A percentile compares a stretch with the other conserved stretches of the same genome.
Conservation (phyloP, 2,797 vertebrate species). For the Xenentodon cancila region DNA sequence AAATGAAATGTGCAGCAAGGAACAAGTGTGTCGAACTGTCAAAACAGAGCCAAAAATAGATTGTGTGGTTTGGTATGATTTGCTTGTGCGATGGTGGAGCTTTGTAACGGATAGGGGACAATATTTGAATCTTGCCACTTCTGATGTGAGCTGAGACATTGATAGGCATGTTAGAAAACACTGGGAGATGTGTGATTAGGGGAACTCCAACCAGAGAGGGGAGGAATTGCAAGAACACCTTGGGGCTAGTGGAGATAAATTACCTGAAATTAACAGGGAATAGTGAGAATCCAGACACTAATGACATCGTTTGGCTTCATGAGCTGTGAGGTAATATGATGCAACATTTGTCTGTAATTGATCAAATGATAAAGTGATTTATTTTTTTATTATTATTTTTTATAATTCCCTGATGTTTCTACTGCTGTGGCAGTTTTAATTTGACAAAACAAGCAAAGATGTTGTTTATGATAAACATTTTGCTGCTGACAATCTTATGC, state of each 20-base stretch:
- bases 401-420: too few relatives aligned
- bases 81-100: constrained; percentile 41
- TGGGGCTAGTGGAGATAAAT: constrained; percentile 54
- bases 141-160: constrained; percentile 61
- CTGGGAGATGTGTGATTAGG: constrained; percentile 54
- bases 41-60: constrained; percentile 58
- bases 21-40: constrained; percentile 32
- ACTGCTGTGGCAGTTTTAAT: too few relatives aligned
- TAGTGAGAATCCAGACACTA: constrained; percentile 21
- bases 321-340: constrained; percentile 1
- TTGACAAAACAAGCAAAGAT: too few relatives aligned
- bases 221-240: constrained; percentile 46
- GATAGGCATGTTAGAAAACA: constrained; percentile 59
- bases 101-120: constrained; percentile 63
- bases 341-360: background rate
- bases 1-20: constrained; percentile 21
- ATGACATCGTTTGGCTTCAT: constrained; percentile 12
- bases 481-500: too few relatives aligned
- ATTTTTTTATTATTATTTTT: too few relatives aligned
- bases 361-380: background rate
- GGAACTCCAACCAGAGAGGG: constrained; percentile 68
- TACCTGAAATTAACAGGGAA: constrained; percentile 44
- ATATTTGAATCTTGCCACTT: constrained; percentile 61
- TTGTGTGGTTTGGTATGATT: constrained; percentile 56
- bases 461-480: too few relatives aligned